Conservation (phyloP, 2,797 vertebrate genomes). For the Vipera latastei region DNA sequence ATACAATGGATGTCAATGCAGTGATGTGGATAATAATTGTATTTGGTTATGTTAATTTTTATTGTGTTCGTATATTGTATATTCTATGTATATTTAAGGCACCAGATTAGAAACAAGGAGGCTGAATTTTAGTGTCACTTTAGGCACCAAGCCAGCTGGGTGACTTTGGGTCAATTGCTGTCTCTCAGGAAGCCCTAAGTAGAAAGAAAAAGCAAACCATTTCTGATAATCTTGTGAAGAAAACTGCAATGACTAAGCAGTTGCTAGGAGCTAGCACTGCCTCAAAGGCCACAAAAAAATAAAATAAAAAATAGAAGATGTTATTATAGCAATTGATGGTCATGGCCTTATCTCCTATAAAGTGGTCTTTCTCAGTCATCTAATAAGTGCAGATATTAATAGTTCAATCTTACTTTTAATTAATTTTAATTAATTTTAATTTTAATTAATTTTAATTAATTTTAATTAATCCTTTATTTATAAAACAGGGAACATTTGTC, state of each 20-base stretch:
- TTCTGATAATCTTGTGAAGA: background rate
- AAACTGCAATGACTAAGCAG: background rate
- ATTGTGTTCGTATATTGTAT: background rate
- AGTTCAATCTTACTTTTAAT: background rate
- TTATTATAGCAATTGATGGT: background rate
- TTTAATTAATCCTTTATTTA: background rate
- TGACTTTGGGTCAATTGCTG: background rate
- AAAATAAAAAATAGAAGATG: background rate
- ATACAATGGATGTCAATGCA: background rate
- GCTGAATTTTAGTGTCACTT: background rate
- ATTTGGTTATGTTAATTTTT: background rate
- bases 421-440: background rate
- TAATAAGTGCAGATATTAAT: background rate
- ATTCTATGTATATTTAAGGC: background rate
- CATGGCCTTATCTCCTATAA: background rate
- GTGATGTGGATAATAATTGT: background rate
- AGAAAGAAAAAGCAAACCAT: background rate
- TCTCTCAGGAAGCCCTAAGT: background rate
- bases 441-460: background rate
- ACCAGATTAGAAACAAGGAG: background rate
- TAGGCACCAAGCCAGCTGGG: background rate
- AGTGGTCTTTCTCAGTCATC: background rate
- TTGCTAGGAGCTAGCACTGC: background rate
- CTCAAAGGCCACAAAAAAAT: background rate
- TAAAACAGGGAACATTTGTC: background rate